phyloP scores from a whole-genome alignment of 2,113 vertebrate species.

The Eupsittula cactorum region DNA sequence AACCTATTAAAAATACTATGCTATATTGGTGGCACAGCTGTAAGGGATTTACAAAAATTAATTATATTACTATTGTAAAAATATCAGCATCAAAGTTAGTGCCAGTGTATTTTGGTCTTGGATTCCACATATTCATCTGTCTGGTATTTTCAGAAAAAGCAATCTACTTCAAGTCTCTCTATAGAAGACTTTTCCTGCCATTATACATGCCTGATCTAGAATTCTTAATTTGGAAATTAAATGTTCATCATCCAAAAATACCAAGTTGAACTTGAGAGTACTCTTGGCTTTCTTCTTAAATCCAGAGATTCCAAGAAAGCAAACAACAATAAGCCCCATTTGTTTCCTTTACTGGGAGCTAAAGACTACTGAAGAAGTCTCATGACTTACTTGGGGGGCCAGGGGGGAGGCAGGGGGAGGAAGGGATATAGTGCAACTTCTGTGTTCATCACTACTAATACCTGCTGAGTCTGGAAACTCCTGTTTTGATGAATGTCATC shows the following conservation, averaged over 20 bases:
- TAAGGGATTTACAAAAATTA: slow-evolving; percentile 45
- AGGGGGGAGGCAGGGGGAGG: neutral
- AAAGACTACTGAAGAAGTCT: neutral
- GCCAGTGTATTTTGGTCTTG: slow-evolving; percentile 48
- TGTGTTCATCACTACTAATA: neutral
- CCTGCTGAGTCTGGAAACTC: neutral
- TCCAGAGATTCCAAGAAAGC: neutral
- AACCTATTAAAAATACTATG: slow-evolving; percentile 10
- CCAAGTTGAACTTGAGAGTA: neutral
- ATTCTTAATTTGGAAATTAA: neutral
- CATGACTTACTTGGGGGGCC: neutral
- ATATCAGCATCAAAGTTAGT: slow-evolving; percentile 20
- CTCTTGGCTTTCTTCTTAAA: neutral
- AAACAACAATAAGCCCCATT: neutral
- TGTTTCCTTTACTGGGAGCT: neutral
- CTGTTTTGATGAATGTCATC: neutral
- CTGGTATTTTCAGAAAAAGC: slow-evolving; percentile 47
- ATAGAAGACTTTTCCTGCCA: neutral
- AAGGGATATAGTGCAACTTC: neutral
- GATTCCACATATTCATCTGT: slow-evolving; percentile 30
- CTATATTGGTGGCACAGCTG: slow-evolving; percentile 51
- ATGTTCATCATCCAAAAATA: neutral
- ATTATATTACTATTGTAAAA: slow-evolving; percentile 38
- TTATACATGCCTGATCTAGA: neutral
- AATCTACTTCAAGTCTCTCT: neutral